Base-by-base conservation (phyloP, 1,140 invertebrate species). In the Leguminivora glycinivorella region DNA sequence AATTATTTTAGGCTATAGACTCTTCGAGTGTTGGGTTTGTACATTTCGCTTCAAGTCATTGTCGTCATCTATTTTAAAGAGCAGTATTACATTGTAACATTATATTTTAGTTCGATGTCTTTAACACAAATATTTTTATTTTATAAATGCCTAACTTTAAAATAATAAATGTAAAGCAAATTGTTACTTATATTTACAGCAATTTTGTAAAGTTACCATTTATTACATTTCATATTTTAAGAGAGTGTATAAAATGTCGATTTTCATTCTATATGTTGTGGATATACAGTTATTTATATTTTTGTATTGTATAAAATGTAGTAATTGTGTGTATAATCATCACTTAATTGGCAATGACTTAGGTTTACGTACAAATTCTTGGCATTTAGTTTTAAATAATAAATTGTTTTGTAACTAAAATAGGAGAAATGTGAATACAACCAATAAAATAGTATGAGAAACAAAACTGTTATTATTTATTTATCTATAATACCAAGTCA, bases 351-450 rank as follows among this genome's bases (percentile, higher is more conserved):
- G 60, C 89, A 91, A 91, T 91, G 87, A 87, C 87, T 87, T 91
- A 88, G 83, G 79, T 76, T 84, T 83, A 85, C 77, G 83, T 89
- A 85, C 83, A 87, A 87, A 83, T 84, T 85, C 79, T 63, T 74
- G 80, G 79, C 82, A 74, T 74, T 83, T 87, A 84, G 83, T 82
- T 87, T 84, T 83, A 83, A 87, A 84, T 63, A 69, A 70, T 68
- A 82, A 79, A 84, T 85, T 87, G 83, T 91, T 89, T 91, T 91
- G 80, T 90, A 89, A 90, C 83, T 88, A 87, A 85, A 83, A 89
- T 87, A 89, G 83, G 72, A 84, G 75, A 88, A 81, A 80, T 91
- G 85, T 88, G 87, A 89, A 89, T 91, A 89, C 77, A 89, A 89
- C 80, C 87, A 87, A 89, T 89, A 88, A 89, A 91, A 85, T 88